Base-by-base conservation (phyloP, 1,140 invertebrate species). In the Samia ricini region DNA sequence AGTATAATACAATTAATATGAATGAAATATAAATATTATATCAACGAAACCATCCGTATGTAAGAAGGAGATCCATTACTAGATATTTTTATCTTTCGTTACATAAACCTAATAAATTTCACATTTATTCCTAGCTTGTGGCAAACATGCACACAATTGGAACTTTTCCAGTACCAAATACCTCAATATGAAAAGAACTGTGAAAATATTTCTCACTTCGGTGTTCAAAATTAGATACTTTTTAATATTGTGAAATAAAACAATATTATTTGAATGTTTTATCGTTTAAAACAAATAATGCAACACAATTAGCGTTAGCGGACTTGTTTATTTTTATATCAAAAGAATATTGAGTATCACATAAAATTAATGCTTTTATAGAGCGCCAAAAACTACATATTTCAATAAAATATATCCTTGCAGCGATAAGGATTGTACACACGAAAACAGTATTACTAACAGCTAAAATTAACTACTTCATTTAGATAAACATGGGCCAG, bases 81-180 rank as follows among this genome's bases (percentile, higher is more conserved):
- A 15, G 8, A 42, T 42, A 42, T 42, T 42, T 42, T 42, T 10
- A 12, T 15, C 33, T 15, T 42, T 42, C 33, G 33, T 63, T 56
- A 60, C 20, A 26, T 29, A 61, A 64, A 58, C 66, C 63, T 54
- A 71, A 66, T 61, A 26, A 59, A 67, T 76, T 72, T 71, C 60
- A 42, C 52, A 64, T 74, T 77, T 81, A 81, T 81, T 79, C 70
- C 70, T 74, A 70, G 75, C 74, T 18, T 61, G 69, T 72, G 61
- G 75, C 76, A 79, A 82, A 81, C 71, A 77, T 78, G 72, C 70
- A 56, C 63, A 66, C 63, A 64, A 60, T 63, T 85, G 82, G 82
- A 79, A 20, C 70, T 22, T 61, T 74, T 83, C 82, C 82, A 85
- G 79, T 65, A 51, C 20, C 73, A 67, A 79, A 78, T 73, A 75